These are phyloP conservation scores for Arenicola marina DNA, from an alignment of 2,888 invertebrate genomes.

Conservation along the genomic window DNA sequence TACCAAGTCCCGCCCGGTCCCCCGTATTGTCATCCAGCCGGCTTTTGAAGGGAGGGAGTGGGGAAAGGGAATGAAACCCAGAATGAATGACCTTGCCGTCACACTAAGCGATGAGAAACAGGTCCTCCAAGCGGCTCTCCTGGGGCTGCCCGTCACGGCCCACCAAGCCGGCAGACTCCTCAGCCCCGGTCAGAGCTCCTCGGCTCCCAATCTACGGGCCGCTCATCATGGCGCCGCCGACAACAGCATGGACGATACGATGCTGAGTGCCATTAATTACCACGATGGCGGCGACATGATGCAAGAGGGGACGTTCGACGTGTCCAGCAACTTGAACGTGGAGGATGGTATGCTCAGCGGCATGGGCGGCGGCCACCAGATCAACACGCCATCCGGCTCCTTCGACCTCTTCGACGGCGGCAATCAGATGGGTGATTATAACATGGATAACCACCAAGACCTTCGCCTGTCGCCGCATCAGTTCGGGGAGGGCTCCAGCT, in stretches of 20 bases:
- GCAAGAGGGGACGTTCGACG: not conserved
- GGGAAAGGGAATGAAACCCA: too few relatives aligned
- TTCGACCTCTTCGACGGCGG: not conserved
- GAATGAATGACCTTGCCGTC: too few relatives aligned
- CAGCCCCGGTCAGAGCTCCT: too few relatives aligned
- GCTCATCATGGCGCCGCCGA: not conserved
- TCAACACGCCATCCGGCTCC: not conserved
- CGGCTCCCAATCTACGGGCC: not conserved
- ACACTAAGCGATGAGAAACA: too few relatives aligned
- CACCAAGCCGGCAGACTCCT: too few relatives aligned
- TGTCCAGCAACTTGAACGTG: not conserved
- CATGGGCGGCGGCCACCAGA: not conserved
- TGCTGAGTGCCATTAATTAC: not conserved
- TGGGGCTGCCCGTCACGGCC: too few relatives aligned
- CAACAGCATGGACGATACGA: slow-evolving; percentile 3
- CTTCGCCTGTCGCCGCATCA: slow-evolving; percentile 3
- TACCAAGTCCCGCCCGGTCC: too few relatives aligned
- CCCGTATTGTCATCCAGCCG: too few relatives aligned
- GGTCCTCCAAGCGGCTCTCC: too few relatives aligned
- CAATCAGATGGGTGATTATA: not conserved
- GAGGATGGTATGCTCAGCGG: not conserved
- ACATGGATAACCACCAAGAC: slow-evolving; percentile 2
- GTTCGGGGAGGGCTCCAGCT: not conserved
- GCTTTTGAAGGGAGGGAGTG: too few relatives aligned
- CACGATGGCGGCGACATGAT: not conserved